Conservation (phyloP, 2,888 invertebrate species). For the Meiosimyza platycephala region DNA sequence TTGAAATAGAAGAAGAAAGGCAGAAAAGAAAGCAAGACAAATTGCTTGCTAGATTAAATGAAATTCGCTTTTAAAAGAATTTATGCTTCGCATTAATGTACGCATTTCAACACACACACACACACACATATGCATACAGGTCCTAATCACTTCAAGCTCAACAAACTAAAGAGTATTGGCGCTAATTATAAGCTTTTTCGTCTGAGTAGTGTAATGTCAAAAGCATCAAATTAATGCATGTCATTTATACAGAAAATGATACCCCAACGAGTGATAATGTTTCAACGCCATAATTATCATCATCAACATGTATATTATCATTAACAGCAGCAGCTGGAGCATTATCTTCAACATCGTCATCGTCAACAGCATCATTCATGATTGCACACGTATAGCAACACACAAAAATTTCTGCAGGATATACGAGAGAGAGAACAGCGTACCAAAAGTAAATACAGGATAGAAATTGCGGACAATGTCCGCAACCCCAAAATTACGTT, state of each 20-base stretch:
- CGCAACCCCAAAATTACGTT: not conserved
- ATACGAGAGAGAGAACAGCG: too few species aligned
- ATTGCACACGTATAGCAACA: too few species aligned
- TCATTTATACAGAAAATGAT: constrained; percentile 17
- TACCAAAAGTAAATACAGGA: too few species aligned
- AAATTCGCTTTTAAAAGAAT: too few species aligned
- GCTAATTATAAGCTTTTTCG: not conserved
- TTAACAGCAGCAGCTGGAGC: not conserved
- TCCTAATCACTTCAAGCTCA: constrained; percentile 2
- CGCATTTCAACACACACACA: not conserved
- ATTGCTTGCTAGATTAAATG: too few species aligned
- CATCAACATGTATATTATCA: not conserved
- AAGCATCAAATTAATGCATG: constrained; percentile 16
- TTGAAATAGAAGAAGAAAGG: too few species aligned
- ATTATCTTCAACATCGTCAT: too few species aligned
- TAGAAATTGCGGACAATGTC: too few species aligned
- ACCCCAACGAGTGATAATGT: constrained; percentile 14
- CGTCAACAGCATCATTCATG: not conserved
- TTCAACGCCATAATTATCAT: not conserved
- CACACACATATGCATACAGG: not conserved
- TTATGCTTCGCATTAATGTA: not conserved
- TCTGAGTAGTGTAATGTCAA: not conserved
- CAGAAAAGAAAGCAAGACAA: too few species aligned
- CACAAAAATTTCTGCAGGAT: too few species aligned
- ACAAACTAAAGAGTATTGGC: not conserved